phyloP scores from a whole-genome alignment of 2,888 invertebrate species.

The Acleris holmiana region DNA sequence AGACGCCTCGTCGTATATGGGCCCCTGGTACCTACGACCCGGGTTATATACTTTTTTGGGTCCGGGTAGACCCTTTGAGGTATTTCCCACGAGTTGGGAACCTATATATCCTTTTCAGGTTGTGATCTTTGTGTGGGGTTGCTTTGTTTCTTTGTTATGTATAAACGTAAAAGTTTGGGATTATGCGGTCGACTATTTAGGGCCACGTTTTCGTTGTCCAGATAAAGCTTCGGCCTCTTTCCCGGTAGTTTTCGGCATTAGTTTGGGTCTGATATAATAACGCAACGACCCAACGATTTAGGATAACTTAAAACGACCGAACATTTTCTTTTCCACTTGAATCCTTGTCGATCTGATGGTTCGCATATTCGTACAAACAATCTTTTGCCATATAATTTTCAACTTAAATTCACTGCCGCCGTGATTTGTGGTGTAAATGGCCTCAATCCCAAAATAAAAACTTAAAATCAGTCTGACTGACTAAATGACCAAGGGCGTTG shows the following conservation, averaged over 20 bases:
- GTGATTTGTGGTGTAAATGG: too few species aligned
- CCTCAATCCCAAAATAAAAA: too few species aligned
- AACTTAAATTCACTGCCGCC: too few species aligned
- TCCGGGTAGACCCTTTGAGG: slow-evolving; percentile 78
- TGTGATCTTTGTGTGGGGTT: slow-evolving; percentile 70
- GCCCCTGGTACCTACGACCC: slow-evolving; percentile 71
- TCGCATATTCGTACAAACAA: too few species aligned
- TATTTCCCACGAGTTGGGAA: slow-evolving; percentile 68
- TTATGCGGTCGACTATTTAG: slow-evolving; percentile 47
- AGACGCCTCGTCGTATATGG: slow-evolving; percentile 76
- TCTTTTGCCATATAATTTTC: too few species aligned
- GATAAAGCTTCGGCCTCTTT: slow-evolving; percentile 3
- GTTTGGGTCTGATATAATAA: not conserved
- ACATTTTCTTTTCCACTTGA: too few species aligned
- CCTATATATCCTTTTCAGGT: slow-evolving; percentile 75
- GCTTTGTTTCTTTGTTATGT: slow-evolving; percentile 63
- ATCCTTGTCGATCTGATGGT: too few species aligned
- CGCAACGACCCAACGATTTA: not conserved
- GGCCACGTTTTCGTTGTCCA: slow-evolving; percentile 10
- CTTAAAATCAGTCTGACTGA: too few species aligned
- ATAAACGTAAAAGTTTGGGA: slow-evolving; percentile 69
- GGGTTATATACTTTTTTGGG: slow-evolving; percentile 83
- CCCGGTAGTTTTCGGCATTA: slow-evolving; percentile 1
- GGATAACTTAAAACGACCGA: not conserved
- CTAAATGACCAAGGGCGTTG: too few species aligned